Evolutionary conservation across 2,113 vertebrate genomes (phyloP).

Genomic region (Platycercus adscitus): DNA sequence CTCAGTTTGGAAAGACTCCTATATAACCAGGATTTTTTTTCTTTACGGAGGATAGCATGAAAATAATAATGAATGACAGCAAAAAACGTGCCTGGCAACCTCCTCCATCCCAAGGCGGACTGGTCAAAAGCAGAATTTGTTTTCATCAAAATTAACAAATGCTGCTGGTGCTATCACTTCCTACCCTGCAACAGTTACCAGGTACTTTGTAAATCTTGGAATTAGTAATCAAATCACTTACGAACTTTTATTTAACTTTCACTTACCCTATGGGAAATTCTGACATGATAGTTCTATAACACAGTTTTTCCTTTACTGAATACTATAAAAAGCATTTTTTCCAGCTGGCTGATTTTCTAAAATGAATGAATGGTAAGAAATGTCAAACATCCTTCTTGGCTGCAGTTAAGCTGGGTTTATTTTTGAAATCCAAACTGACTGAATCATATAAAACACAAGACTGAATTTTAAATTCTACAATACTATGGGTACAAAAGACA

Average conservation of each 20-base stretch:
- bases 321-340: conserved; percentile 53
- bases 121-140: not conserved
- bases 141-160: not conserved
- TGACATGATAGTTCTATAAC: conserved; percentile 38
- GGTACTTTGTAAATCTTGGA: conserved; percentile 7
- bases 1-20: not conserved
- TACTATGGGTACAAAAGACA: conserved; percentile 23
- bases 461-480: conserved; percentile 55
- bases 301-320: not conserved
- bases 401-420: conserved; percentile 44
- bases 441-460: conserved; percentile 67
- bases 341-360: conserved; percentile 49
- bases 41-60: not conserved
- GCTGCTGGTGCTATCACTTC: not conserved
- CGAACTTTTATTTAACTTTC: conserved; percentile 37
- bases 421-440: conserved; percentile 3
- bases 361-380: conserved; percentile 54
- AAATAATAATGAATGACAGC: not conserved
- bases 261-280: conserved; percentile 50
- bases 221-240: conserved; percentile 5
- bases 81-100: not conserved
- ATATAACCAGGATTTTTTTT: not conserved
- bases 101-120: not conserved
- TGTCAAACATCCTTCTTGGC: conserved; percentile 49
- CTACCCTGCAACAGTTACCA: not conserved